phyloP scores from a whole-genome alignment of 2,797 vertebrate genomes.

The Sternarchorhynchus goeldii region DNA sequence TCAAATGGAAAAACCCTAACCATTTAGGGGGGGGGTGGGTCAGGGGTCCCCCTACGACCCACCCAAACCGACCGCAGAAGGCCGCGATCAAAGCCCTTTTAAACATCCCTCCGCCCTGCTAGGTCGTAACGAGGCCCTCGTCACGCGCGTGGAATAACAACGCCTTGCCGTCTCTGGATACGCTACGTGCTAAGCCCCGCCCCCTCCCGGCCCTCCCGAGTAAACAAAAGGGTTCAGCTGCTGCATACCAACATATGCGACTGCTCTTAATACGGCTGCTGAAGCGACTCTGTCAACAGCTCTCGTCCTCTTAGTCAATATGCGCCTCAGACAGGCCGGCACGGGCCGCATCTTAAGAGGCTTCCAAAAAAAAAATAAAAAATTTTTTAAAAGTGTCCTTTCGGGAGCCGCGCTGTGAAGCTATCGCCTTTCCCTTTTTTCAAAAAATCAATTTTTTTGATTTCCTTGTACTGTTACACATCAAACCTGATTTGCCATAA shows the following conservation, averaged over 20 bases:
- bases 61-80: no score
- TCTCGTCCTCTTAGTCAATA: background rate
- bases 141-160: slow-evolving; percentile 47
- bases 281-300: background rate
- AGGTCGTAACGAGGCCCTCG: slow-evolving; percentile 21
- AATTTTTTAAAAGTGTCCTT: background rate
- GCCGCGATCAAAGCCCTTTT: no score
- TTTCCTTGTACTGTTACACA: background rate
- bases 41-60: no score
- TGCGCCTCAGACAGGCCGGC: background rate
- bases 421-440: no score
- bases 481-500: background rate
- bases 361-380: no score
- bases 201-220: slow-evolving; percentile 11
- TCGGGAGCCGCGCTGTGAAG: background rate
- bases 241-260: slow-evolving; percentile 33
- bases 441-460: background rate
- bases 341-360: background rate
- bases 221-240: slow-evolving; percentile 32
- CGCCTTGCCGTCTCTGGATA: slow-evolving; percentile 11
- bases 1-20: no score
- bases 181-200: background rate
- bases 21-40: no score
- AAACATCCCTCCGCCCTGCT: slow-evolving; percentile 19
- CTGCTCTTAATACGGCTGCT: background rate